Base-by-base conservation (phyloP, 2,113 vertebrate species). In the Coptodon rendalli region DNA sequence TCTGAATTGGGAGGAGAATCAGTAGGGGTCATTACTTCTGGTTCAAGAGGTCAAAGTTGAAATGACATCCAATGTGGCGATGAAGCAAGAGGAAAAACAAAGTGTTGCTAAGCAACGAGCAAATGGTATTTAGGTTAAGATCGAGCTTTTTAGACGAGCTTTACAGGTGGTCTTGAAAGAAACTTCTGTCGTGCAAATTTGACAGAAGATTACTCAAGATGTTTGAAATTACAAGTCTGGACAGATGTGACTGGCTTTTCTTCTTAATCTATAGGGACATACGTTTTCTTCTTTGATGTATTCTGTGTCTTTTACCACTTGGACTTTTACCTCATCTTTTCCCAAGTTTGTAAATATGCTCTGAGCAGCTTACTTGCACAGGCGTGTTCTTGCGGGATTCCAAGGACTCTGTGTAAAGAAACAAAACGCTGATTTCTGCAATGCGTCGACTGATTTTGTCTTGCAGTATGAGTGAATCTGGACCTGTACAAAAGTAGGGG, bases 21-120 rank as follows among this genome's bases (percentile, higher is more conserved):
- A 87, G 50, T 9, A 57, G 53, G 89, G 94, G 94, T 93, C 90
- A n/a, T 63, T 93, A 93, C 94, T 94, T 90, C 66, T 94, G 92
- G 78, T 85, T 68, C 82, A 86, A 83, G 73, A 91, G 96, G 96
- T 96, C 94, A 96, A 85, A 94, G 92, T 91, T 95, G 92, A 95
- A 95, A 94, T 89, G 91, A 89, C 93, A 89, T 80, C 82, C 90
- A 90, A 92, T 86, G 89, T 88, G 90, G 91, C 57, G 89, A 93
- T 81, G 90, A 93, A 91, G 80, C 80, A 61, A 85, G 86, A 80
- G 86, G 54, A 89, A 87, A 91, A 90, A 88, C 66, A 93, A 86
- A 92, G 80, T 38, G 93, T 95, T 94, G 91, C 93, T 89, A 92
- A 92, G 91, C 87, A 82, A 66, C 81, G 54, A 84, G 80, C 73